These are phyloP conservation scores for Lithophane socia DNA, from an alignment of 2,888 invertebrate genomes.

Conservation along the genomic window DNA sequence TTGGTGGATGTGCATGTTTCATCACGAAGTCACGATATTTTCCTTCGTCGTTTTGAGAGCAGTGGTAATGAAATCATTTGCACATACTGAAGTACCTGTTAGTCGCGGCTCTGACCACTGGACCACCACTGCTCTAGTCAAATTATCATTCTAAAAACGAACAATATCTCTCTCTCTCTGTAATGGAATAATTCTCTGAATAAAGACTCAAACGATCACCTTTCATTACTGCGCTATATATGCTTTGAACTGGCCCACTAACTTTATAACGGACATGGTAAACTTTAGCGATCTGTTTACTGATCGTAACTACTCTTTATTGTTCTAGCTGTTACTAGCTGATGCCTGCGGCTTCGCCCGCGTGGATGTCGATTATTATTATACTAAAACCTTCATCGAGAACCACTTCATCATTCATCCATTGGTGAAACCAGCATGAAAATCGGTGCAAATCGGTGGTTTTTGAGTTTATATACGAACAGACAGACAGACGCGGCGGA, in stretches of 20 bases:
- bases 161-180: background rate
- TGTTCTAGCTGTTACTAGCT: background rate
- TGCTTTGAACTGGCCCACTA: slow-evolving; percentile 23
- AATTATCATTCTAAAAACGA: background rate
- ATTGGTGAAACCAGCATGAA: too few relatives aligned
- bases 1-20: background rate
- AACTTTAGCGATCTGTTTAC: slow-evolving; percentile 34
- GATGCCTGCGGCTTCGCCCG: too few relatives aligned
- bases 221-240: background rate
- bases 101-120: too few relatives aligned
- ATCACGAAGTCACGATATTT: background rate
- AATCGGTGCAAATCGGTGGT: too few relatives aligned
- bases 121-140: background rate
- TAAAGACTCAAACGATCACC: slow-evolving; percentile 15
- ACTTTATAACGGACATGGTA: slow-evolving; percentile 25
- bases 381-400: too few relatives aligned
- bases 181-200: background rate
- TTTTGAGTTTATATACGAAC: too few relatives aligned
- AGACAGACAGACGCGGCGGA: too few relatives aligned
- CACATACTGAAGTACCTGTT: too few relatives aligned
- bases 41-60: background rate
- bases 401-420: too few relatives aligned
- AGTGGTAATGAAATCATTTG: background rate
- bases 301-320: slow-evolving; percentile 28
- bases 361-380: too few relatives aligned